Evolutionary conservation across 2,113 vertebrate species (phyloP), one percentile per base, ranked within the genome.

Genomic region (Pelecanoides urinatrix): DNA sequence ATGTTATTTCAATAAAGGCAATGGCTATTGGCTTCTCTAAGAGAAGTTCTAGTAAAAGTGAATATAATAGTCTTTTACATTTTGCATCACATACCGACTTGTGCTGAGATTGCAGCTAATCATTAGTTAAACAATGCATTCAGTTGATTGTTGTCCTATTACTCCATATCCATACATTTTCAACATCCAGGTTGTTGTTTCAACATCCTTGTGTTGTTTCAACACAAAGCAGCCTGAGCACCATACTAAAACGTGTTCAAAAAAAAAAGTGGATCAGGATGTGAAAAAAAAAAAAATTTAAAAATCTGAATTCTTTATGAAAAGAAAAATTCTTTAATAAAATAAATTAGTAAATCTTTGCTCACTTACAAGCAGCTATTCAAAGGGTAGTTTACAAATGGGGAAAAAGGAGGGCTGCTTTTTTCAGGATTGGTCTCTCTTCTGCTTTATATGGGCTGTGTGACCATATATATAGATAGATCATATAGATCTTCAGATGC

Each of bases 401-500:
- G 7, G 12, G 42, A 32, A 38, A 71, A 80, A 67, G 17, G 26
- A 59, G 11, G 20, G 9, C 45, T 83, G 23, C 19, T 56, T 38
- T 52, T 26, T 6, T 66, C 62, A 36, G 44, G 52, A 10, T 38
- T 76, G 29, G 34, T 80, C 7, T 63, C 40, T 66, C 63, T 61
- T 84, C 74, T 61, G 61, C 61, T 40, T 92, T 88, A 49, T 70
- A 52, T 81, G 90, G 50, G 66, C 79, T 58, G 59, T 40, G 68
- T 75, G 81, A 55, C 71, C 67, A n/a, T n/a, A n/a, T n/a, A n/a
- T n/a, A n/a, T n/a, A n/a, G n/a, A n/a, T n/a, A n/a, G n/a, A n/a
- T n/a, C n/a, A n/a, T n/a, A 27, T 94, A 93, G 88, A 96, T 59
- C 38, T 94, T 77, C 89, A 94, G 76, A 89, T 87, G 42, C 14